Base-by-base conservation (phyloP, 2,797 vertebrate genomes). In the Xyrichtys novacula region DNA sequence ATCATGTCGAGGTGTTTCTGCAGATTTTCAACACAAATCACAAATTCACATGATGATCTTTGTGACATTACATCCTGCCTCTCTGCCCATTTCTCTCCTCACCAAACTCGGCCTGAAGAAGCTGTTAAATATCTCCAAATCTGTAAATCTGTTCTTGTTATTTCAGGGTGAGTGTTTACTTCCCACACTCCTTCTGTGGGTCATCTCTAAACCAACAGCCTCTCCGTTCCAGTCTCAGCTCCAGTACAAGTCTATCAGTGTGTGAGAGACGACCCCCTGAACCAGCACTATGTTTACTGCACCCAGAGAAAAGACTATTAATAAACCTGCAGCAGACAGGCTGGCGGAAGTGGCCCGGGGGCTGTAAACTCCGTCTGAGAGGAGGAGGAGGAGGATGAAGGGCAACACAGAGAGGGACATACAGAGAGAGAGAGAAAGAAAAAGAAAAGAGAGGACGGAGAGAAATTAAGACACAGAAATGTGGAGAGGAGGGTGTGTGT, bases 261-360 rank as follows among this genome's bases (percentile, higher is more conserved):
- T 78, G 70, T 77, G 79, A 83, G 76, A 54, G 76, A 76, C 61
- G 38, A 77, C 78, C 83, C 74, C 72, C 67, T 63, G 75, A 81
- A 85, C 83, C 76, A 79, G 61, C 22, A 55, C 76, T 80, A 78
- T 87, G 83, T 90, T 89, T 90, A 90, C 85, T 76, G 84, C 81
- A 75, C 40, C 64, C 69, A 74, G 79, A 85, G 86, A 84, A 85
- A 83, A 82, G 85, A 74, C 85, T 90, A 90, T 86, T 89, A 90
- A 91, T 91, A 91, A 88, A 88, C 83, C 74, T 78, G 86, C 49
- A 48, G 86, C 85, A 84, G 88, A 88, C 88, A 85, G 84, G 72
- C 81, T 78, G 85, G 88, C 80, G 76, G 88, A 88, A 91, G 85
- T 90, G 76, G 81, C 87, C 90, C 6, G 75, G 64, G 64, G 84